Conservation (phyloP, 2,797 vertebrate genomes). For the Galagoides demidoff region DNA sequence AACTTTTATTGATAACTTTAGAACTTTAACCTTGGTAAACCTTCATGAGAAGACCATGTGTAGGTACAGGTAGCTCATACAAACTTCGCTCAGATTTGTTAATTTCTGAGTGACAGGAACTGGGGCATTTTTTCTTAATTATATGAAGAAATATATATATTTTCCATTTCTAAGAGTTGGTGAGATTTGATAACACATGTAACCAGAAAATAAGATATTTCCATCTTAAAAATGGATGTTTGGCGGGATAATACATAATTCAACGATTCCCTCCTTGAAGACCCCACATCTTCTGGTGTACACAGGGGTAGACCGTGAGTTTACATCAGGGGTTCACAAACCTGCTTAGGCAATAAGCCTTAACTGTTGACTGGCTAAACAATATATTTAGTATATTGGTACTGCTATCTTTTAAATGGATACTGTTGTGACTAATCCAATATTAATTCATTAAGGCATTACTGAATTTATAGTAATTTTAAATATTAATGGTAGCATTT, state of each 20-base stretch:
- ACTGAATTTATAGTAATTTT: background rate
- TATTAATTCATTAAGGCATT: background rate
- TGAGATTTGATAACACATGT: background rate
- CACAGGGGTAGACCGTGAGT: background rate
- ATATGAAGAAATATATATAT: background rate
- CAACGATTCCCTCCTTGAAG: background rate
- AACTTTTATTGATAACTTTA: constrained; percentile 43
- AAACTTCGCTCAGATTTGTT: background rate
- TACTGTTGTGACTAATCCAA: background rate
- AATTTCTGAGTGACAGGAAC: background rate
- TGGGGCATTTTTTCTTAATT: background rate
- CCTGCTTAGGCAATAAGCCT: background rate
- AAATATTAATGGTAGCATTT: background rate
- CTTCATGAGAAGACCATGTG: background rate
- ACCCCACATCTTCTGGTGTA: background rate
- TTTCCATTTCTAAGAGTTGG: background rate
- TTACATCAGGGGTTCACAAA: background rate
- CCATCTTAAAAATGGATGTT: constrained; percentile 7
- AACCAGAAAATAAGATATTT: background rate
- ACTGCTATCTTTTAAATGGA: background rate
- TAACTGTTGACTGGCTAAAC: background rate
- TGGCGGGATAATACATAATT: background rate
- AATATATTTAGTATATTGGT: background rate
- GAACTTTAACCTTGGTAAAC: constrained; percentile 22
- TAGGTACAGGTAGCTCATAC: background rate